Percentiles rank a stretch among this genome's conserved stretches.
phyloP scores from a whole-genome alignment of 2,797 vertebrate genomes.

The Lycodopsis pacificus region DNA sequence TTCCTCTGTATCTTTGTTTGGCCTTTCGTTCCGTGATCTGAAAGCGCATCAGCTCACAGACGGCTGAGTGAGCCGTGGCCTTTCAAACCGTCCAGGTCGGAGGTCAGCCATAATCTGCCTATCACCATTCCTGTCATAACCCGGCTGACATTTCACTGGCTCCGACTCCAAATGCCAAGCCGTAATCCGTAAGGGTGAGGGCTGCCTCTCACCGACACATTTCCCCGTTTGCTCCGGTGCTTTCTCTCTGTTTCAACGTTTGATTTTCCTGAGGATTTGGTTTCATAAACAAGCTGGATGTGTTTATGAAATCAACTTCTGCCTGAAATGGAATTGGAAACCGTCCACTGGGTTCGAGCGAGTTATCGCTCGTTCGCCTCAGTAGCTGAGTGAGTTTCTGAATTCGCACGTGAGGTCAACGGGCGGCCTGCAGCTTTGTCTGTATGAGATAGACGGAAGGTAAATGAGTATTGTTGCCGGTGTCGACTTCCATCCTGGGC shows the following conservation, averaged over 20 bases:
- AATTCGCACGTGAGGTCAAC: constrained; percentile 43
- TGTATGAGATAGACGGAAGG: constrained; percentile 52
- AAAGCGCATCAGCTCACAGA: constrained; percentile 61
- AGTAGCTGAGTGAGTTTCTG: constrained; percentile 21
- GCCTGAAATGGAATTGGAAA: constrained; percentile 57
- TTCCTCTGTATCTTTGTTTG: constrained; percentile 34
- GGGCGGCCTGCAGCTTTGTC: constrained; percentile 59
- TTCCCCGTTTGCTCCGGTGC: constrained; percentile 39
- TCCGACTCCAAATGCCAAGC: constrained; percentile 84
- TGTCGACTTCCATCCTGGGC: constrained; percentile 74
- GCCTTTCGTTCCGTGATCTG: constrained; percentile 52
- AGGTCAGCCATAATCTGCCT: constrained; percentile 81
- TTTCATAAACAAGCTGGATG: constrained; percentile 54
- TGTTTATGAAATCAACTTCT: constrained; percentile 54
- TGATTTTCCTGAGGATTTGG: constrained; percentile 29
- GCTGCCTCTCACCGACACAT: constrained; percentile 35
- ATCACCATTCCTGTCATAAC: constrained; percentile 84
- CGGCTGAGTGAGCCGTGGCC: constrained; percentile 68
- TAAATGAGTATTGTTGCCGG: constrained; percentile 76
- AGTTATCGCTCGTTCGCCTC: constrained; percentile 34
- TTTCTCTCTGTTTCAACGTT: constrained; percentile 40
- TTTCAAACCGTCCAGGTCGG: constrained; percentile 78
- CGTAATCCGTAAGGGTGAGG: constrained; percentile 70
- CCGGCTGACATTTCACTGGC: constrained; percentile 82
- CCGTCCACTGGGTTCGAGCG: constrained; percentile 36